Evolutionary conservation across 2,888 invertebrate genomes (phyloP).

Genomic region (Aricia artaxerxes): DNA sequence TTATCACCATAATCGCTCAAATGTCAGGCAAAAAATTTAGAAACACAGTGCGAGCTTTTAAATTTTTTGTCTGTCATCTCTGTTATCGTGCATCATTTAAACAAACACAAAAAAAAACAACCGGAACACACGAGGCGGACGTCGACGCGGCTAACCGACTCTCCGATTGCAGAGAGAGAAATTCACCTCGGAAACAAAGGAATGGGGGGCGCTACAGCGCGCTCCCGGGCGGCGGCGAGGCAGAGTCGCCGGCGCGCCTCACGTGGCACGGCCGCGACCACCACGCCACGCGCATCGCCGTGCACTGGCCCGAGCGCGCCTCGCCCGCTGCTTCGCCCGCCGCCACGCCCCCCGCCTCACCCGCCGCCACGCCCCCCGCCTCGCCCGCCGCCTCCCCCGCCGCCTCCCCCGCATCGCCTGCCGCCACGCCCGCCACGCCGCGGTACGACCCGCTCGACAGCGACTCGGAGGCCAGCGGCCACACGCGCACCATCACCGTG

Average conservation of each 20-base stretch:
- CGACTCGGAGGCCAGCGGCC: constrained; percentile 70
- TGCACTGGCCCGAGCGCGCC: constrained; percentile 71
- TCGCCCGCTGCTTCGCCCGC: constrained; percentile 61
- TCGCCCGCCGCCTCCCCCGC: constrained; percentile 49
- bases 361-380: constrained; percentile 56
- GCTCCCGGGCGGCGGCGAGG: constrained; percentile 53
- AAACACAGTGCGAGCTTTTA: neutral
- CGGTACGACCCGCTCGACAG: constrained; percentile 69
- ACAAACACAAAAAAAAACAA: neutral
- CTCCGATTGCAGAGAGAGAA: constrained; percentile 68
- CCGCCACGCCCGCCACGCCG: constrained; percentile 64
- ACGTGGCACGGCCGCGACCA: constrained; percentile 75
- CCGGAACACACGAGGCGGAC: neutral
- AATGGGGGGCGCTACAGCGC: constrained; percentile 61
- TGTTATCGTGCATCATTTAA: neutral
- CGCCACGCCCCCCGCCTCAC: constrained; percentile 60
- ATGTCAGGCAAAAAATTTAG: neutral
- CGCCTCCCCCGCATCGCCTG: constrained; percentile 46
- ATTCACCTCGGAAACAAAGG: constrained; percentile 69
- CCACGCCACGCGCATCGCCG: constrained; percentile 70
- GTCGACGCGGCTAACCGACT: constrained; percentile 41
- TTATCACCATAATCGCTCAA: neutral
- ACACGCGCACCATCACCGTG: constrained; percentile 67
- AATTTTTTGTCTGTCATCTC: too few relatives aligned
- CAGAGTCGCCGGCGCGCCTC: constrained; percentile 51